Conservation (phyloP, 2,113 vertebrate genomes). For the Clarias gariepinus region DNA sequence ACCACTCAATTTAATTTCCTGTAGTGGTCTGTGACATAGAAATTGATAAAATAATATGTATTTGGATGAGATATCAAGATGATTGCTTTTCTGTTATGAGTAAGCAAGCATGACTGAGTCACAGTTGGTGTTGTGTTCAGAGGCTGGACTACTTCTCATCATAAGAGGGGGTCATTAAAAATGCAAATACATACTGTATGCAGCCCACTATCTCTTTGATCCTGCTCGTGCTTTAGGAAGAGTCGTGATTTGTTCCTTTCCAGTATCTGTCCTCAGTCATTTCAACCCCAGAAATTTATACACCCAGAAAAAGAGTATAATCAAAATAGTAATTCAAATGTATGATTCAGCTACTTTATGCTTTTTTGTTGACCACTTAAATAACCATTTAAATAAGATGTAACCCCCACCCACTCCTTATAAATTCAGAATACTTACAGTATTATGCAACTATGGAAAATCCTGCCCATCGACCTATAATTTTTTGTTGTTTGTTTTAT, state of each 20-base stretch:
- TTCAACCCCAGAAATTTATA: no score
- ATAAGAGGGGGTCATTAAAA: constrained; percentile 17
- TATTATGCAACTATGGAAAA: no score
- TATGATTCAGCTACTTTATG: no score
- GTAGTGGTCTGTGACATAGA: not conserved
- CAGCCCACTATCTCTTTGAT: constrained; percentile 17
- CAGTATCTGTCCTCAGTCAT: not conserved
- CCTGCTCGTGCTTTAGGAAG: not conserved
- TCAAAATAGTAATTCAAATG: no score
- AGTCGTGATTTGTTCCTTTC: not conserved
- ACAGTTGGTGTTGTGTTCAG: constrained; percentile 3
- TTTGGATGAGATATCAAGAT: not conserved
- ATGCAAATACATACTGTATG: not conserved
- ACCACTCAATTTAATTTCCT: not conserved
- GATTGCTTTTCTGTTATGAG: not conserved
- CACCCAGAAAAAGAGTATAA: no score
- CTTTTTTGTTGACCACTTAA: no score
- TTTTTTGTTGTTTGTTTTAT: no score
- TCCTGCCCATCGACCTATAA: no score
- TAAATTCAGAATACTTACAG: no score
- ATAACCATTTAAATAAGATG: no score
- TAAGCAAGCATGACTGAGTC: not conserved
- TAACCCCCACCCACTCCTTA: no score
- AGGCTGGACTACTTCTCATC: not conserved
- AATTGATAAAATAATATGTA: not conserved